Conservation (phyloP, 1,140 invertebrate species). For the Lethrus apterus region DNA sequence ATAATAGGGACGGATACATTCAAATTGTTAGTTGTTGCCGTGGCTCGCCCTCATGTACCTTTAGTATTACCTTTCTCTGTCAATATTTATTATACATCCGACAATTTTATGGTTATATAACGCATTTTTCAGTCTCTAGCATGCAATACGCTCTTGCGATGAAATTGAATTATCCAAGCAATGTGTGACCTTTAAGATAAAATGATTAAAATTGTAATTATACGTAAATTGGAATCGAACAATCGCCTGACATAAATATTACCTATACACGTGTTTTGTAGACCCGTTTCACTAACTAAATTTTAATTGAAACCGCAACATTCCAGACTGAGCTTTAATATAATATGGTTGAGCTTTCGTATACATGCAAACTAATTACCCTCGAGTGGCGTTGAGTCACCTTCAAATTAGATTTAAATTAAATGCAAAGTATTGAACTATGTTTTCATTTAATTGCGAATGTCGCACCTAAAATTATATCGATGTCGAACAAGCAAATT, state of each 20-base stretch:
- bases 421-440: too few species aligned
- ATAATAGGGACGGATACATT: slow-evolving; percentile 18
- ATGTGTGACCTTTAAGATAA: slow-evolving; percentile 6
- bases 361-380: slow-evolving; percentile 13
- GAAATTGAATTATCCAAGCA: too few species aligned
- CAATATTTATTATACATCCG: slow-evolving; percentile 18
- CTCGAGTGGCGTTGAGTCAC: too few species aligned
- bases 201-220: slow-evolving; percentile 7
- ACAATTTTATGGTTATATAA: slow-evolving; percentile 15
- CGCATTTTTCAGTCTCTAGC: too few species aligned
- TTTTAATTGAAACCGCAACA: slow-evolving; percentile 13
- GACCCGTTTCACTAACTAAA: too few species aligned
- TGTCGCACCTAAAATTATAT: too few species aligned
- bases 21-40: slow-evolving; percentile 27
- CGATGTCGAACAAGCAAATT: too few species aligned
- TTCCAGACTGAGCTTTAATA: slow-evolving; percentile 12
- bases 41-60: slow-evolving; percentile 21
- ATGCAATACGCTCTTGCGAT: too few species aligned
- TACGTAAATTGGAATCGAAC: not conserved
- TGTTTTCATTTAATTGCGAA: too few species aligned
- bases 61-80: slow-evolving; percentile 17
- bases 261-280: too few species aligned
- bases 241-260: not conserved
- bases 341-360: slow-evolving; percentile 13
- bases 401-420: too few species aligned